phyloP scores from a whole-genome alignment of 2,888 invertebrate genomes.

The Conops quadrifasciatus region DNA sequence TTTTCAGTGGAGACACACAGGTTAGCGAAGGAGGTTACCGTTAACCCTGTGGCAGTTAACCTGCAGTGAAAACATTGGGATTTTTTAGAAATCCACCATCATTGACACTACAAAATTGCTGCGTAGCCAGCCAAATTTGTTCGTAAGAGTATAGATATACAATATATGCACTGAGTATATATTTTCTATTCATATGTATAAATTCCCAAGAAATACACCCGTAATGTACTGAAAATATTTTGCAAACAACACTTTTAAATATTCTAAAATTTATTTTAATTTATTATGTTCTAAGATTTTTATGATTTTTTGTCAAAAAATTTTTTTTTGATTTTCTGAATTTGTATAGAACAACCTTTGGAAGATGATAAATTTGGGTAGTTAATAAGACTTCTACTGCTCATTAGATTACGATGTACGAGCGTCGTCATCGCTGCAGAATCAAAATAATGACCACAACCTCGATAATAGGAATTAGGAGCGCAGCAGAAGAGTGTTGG shows the following conservation, averaged over 20 bases:
- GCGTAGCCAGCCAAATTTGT: background rate
- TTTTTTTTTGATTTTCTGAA: background rate
- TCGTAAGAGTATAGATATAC: background rate
- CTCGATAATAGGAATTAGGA: conserved; percentile 52
- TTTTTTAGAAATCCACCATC: background rate
- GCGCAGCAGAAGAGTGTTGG: conserved; percentile 61
- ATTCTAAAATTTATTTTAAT: conserved; percentile 5
- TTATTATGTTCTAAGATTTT: background rate
- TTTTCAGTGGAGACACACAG: no score
- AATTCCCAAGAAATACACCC: no score
- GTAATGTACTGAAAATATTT: no score
- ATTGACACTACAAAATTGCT: background rate
- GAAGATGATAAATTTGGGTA: background rate
- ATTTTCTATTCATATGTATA: no score
- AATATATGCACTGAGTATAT: no score
- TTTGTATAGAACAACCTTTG: conserved; percentile 23
- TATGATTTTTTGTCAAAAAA: background rate
- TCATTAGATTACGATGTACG: background rate
- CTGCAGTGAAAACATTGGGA: background rate
- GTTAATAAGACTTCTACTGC: conserved; percentile 2
- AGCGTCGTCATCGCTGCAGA: conserved; percentile 54
- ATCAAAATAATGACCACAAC: conserved; percentile 58
- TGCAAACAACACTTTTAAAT: no score
- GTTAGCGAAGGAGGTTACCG: no score
- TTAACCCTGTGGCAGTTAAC: background rate